Conservation (phyloP, 2,888 invertebrate genomes). For the Celastrina argiolus region DNA sequence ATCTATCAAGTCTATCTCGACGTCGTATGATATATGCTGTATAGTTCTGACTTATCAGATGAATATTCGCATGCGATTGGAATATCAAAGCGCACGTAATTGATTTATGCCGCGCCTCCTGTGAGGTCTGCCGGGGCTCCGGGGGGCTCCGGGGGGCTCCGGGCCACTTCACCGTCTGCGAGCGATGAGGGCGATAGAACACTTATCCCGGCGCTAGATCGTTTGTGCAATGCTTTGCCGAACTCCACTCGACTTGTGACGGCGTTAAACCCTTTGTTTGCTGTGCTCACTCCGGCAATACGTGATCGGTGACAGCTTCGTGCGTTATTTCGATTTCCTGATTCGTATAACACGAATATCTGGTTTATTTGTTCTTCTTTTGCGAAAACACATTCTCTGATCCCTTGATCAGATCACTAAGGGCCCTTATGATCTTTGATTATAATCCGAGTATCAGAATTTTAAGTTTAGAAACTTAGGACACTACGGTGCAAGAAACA, state of each 20-base stretch:
- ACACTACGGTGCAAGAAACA: too few species aligned
- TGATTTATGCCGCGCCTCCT: constrained; percentile 4
- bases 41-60: not conserved
- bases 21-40: not conserved
- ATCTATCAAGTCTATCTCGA: too few species aligned
- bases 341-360: not conserved
- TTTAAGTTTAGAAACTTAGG: too few species aligned
- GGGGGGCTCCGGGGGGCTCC: not conserved
- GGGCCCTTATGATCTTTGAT: too few species aligned
- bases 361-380: too few species aligned
- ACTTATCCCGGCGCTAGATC: not conserved
- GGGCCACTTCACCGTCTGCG: not conserved
- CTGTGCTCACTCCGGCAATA: not conserved
- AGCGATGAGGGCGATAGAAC: not conserved
- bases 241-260: not conserved
- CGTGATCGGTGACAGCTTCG: not conserved
- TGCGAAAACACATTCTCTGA: too few species aligned
- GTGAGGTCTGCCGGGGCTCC: not conserved
- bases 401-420: too few species aligned
- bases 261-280: not conserved
- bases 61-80: not conserved
- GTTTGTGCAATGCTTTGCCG: not conserved
- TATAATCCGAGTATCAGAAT: too few species aligned
- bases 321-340: not conserved
- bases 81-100: constrained; percentile 12